Conservation (phyloP, 1,140 invertebrate genomes). For the Coelopa frigida region DNA sequence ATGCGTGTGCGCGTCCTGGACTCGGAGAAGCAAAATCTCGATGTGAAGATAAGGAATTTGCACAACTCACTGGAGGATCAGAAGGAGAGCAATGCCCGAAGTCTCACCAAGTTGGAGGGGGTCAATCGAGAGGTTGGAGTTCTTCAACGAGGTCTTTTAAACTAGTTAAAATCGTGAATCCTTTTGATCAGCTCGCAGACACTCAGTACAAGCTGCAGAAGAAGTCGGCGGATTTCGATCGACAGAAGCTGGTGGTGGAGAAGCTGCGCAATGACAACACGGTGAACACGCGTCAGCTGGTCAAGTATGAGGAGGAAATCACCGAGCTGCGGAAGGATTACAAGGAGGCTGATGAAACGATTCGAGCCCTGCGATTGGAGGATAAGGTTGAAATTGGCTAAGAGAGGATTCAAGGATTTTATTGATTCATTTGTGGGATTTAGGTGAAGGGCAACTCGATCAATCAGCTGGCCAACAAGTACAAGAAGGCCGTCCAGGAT, state of each 20-base stretch:
- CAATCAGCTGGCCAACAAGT: constrained; percentile 8
- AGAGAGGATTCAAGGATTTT: constrained; percentile 8
- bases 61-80: constrained; percentile 24
- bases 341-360: constrained; percentile 23
- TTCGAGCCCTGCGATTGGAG: constrained; percentile 9
- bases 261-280: constrained; percentile 25
- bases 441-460: constrained; percentile 6
- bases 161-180: too few relatives aligned
- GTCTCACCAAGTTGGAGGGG: constrained; percentile 4
- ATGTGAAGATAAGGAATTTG: constrained; percentile 12
- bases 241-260: constrained; percentile 20
- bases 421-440: neutral
- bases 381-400: constrained; percentile 11
- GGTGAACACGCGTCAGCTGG: constrained; percentile 14
- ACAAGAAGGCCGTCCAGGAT: constrained; percentile 14
- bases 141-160: neutral
- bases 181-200: constrained; percentile 12
- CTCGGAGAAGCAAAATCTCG: constrained; percentile 17
- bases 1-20: constrained; percentile 10
- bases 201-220: constrained; percentile 14
- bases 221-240: constrained; percentile 21
- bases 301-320: constrained; percentile 26
- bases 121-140: constrained; percentile 9
- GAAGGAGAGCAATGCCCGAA: constrained; percentile 12
- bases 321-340: constrained; percentile 17